Base-by-base conservation (phyloP, 2,113 vertebrate species). In the Antechinus flavipes region DNA sequence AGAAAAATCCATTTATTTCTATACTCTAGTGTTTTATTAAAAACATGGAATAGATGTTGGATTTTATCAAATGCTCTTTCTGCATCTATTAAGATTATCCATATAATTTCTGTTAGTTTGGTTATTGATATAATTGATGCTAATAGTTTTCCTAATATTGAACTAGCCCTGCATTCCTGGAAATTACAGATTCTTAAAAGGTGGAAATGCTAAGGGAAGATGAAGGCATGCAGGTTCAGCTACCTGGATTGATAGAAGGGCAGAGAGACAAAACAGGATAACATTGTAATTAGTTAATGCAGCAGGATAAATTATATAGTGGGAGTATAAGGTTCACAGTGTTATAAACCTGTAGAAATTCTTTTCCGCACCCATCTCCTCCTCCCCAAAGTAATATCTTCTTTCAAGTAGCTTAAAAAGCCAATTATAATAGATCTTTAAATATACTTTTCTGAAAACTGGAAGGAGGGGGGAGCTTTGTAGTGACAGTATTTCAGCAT, bases 321-420 rank as follows among this genome's bases (percentile, higher is more conserved):
- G n/a, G 92, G 90, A 93, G 24, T 42, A 61, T 94, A 92, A 92
- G 94, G 30, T 54, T 97, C 68, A 94, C 94, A 94, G 90, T 47
- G 90, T 94, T 90, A 93, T 91, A 97, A 89, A 53, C 53, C 58
- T 53, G 92, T 24, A 54, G 91, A 96, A 95, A 89, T 93, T 54
- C 89, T 42, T 35, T 11, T 3, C 25, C 11, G 12, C 30, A 8
- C 61, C 61, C 61, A 68, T 68, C 30, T 14, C 54, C 30, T 54
- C 61, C 4, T 76, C 49, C 91, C 54, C 42, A 42, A 54, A 53
- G 94, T 52, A 68, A 52, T 52, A 95, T 24, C 94, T 91, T 91
- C 89, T 95, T 96, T 93, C 68, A 93, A 53, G 26, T 92, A 93
- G 54, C 92, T 94, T 94, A 94, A 94, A 96, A 96, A 95, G 90